Percentiles rank a stretch among this genome's conserved stretches.
These are phyloP conservation scores for Corapipo altera DNA, from an alignment of 2,113 vertebrate species.

Conservation along the genomic window DNA sequence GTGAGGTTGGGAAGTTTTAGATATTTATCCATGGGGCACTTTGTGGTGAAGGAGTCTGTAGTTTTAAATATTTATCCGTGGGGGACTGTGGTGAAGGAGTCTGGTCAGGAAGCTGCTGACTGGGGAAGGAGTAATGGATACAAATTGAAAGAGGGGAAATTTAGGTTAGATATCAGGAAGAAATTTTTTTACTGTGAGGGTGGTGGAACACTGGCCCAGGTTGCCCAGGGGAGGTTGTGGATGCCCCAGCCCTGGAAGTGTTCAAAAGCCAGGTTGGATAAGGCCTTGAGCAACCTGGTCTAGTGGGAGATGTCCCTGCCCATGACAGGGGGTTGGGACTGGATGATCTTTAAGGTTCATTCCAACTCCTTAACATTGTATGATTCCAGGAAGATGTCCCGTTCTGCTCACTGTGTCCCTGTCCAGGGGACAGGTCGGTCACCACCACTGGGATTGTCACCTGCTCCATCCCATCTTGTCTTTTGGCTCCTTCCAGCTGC, in stretches of 20 bases:
- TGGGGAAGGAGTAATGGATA: neutral
- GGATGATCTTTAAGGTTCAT: too few relatives aligned
- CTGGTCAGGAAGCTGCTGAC: neutral
- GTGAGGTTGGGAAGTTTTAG: neutral
- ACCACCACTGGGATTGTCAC: neutral
- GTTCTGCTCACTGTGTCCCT: rapidly evolving
- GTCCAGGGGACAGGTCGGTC: neutral
- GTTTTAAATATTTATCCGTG: neutral
- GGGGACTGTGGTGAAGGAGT: neutral
- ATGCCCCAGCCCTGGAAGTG: too few relatives aligned
- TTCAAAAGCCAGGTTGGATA: too few relatives aligned
- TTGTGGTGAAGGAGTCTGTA: neutral
- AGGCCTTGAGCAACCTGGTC: too few relatives aligned
- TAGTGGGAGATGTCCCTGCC: too few relatives aligned
- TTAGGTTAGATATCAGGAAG: too few relatives aligned
- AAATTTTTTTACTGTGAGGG: too few relatives aligned
- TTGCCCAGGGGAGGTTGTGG: too few relatives aligned
- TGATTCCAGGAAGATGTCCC: neutral
- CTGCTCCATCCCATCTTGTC: neutral
- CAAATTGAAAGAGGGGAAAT: too few relatives aligned
- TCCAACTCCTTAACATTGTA: too few relatives aligned
- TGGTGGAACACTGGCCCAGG: too few relatives aligned
- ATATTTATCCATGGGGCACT: neutral
- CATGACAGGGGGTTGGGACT: too few relatives aligned
- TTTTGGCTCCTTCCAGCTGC: neutral